These are phyloP conservation scores for Apodemia mormo DNA, from an alignment of 2,888 invertebrate species.

Conservation along the genomic window DNA sequence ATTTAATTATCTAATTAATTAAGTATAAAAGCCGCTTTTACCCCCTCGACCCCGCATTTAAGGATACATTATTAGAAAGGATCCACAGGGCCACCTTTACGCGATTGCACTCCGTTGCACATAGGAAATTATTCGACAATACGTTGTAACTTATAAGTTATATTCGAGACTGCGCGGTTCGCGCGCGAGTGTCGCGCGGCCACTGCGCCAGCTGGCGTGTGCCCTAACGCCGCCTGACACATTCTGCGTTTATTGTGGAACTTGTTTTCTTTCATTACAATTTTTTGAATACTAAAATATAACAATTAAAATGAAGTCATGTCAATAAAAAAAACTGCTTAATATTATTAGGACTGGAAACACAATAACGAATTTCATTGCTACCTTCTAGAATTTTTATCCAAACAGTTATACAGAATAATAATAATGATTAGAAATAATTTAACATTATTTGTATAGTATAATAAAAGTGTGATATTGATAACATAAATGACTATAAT, in stretches of 20 bases:
- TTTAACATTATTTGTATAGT: no score
- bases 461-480: no score
- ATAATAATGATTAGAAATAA: no score
- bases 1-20: constrained; percentile 14
- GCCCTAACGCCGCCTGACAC: constrained; percentile 4
- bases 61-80: not conserved
- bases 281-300: not conserved
- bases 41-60: not conserved
- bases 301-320: no score
- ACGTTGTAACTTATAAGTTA: not conserved
- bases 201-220: not conserved
- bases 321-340: no score
- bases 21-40: constrained; percentile 9
- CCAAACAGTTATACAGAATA: no score
- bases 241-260: not conserved
- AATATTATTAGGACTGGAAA: no score
- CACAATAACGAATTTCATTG: no score
- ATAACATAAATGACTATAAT: no score
- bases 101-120: constrained; percentile 5
- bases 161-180: not conserved
- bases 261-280: not conserved
- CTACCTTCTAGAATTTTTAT: no score
- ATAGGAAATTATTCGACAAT: constrained; percentile 9
- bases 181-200: not conserved
- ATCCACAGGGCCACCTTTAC: not conserved